These are phyloP conservation scores for Chalcis sispes DNA, from an alignment of 2,888 invertebrate species.

Conservation along the genomic window DNA sequence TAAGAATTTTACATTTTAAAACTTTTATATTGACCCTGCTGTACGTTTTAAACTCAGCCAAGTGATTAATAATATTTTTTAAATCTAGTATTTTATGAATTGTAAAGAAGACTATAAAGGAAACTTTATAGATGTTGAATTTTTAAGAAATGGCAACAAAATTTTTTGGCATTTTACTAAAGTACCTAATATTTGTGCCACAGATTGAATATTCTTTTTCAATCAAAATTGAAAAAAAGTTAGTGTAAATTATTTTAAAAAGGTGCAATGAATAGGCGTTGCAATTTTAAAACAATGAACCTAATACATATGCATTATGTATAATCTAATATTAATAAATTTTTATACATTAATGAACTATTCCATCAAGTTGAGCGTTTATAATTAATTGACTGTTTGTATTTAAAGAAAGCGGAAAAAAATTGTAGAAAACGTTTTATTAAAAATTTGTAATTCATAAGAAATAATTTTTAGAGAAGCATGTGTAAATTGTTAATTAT, in stretches of 20 bases:
- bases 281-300: slow-evolving; percentile 1
- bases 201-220: slow-evolving; percentile 39
- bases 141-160: slow-evolving; percentile 10
- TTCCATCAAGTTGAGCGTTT: slow-evolving; percentile 30
- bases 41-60: slow-evolving; percentile 28
- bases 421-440: slow-evolving; percentile 14
- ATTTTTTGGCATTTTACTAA: slow-evolving; percentile 29
- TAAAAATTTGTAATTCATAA: slow-evolving; percentile 17
- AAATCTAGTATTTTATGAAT: slow-evolving; percentile 34
- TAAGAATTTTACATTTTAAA: slow-evolving; percentile 41
- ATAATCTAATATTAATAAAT: slow-evolving; percentile 39
- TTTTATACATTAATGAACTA: slow-evolving; percentile 42
- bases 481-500: slow-evolving; percentile 25
- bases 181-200: slow-evolving; percentile 46
- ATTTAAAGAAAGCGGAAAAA: slow-evolving; percentile 2
- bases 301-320: slow-evolving; percentile 38
- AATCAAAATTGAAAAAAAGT: slow-evolving; percentile 7
- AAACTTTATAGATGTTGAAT: not conserved
- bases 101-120: slow-evolving; percentile 13
- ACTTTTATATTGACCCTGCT: slow-evolving; percentile 34
- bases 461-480: slow-evolving; percentile 29
- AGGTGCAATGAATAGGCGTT: not conserved
- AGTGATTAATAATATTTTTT: slow-evolving; percentile 44
- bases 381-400: slow-evolving; percentile 20
- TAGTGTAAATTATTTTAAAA: slow-evolving; percentile 31